Conservation (phyloP, 2,888 invertebrate species). For the Pterostichus madidus region DNA sequence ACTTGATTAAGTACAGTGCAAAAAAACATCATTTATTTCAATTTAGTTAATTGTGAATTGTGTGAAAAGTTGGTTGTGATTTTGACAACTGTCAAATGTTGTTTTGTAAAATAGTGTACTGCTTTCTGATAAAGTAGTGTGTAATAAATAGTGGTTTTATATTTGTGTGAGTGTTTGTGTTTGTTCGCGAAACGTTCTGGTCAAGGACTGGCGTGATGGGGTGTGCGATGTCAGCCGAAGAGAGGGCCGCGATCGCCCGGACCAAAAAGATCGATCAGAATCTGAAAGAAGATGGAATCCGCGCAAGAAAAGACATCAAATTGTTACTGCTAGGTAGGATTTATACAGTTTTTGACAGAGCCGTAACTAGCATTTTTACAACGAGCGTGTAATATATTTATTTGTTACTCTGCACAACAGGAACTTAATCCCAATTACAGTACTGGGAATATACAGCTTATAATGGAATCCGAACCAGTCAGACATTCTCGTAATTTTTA, state of each 20-base stretch:
- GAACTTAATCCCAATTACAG: no score
- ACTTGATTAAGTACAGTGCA: no score
- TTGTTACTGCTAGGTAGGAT: constrained; percentile 94
- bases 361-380: background rate
- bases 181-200: background rate
- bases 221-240: constrained; percentile 99
- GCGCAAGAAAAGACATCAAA: constrained; percentile 99
- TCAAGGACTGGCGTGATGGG: constrained; percentile 84
- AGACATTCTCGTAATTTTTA: no score
- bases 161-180: constrained; percentile 17
- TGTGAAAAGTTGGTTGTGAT: constrained; percentile 13
- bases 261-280: constrained; percentile 98
- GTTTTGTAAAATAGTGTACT: background rate
- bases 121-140: background rate
- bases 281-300: constrained; percentile 98
- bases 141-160: background rate
- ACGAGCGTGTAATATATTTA: no score
- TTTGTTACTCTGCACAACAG: no score
- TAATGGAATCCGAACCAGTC: no score
- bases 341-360: constrained; percentile 71
- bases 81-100: background rate
- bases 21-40: no score
- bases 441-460: no score
- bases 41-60: background rate
- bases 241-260: constrained; percentile 98